Percentiles rank a stretch among this genome's conserved stretches.
Conservation (phyloP, 2,113 vertebrate genomes). For the Ploceus nigricollis region DNA sequence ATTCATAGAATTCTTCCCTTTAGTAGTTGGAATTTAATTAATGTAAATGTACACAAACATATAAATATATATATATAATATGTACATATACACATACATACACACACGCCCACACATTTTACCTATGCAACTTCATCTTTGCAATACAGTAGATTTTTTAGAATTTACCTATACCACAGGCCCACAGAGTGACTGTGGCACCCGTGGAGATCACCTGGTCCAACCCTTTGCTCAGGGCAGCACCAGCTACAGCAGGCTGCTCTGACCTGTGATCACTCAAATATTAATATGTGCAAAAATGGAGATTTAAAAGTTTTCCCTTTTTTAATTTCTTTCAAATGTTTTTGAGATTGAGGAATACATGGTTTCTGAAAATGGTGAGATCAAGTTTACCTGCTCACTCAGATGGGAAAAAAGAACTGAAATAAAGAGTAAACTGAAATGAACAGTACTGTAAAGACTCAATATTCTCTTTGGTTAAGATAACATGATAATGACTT, state of each 20-base stretch:
- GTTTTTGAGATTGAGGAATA: neutral
- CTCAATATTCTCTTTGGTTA: neutral
- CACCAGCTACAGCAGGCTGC: neutral
- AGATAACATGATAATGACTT: neutral
- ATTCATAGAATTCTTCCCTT: neutral
- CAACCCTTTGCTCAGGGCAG: neutral
- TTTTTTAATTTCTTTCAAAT: neutral
- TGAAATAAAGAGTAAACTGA: neutral
- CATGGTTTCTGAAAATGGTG: neutral
- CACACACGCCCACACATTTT: rapidly evolving
- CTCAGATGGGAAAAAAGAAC: neutral
- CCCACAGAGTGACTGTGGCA: neutral
- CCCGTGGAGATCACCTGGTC: neutral
- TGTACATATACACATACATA: rapidly evolving
- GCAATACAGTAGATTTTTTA: neutral
- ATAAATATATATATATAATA: neutral
- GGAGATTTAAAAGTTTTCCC: neutral
- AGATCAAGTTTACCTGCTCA: neutral
- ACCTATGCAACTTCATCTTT: neutral
- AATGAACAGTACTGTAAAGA: neutral
- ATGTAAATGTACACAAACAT: neutral
- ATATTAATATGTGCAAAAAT: neutral
- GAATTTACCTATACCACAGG: neutral
- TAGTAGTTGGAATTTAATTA: neutral
- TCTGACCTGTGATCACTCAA: neutral